Evolutionary conservation across 2,797 vertebrate species (phyloP).

Genomic region (Pitangus sulphuratus): DNA sequence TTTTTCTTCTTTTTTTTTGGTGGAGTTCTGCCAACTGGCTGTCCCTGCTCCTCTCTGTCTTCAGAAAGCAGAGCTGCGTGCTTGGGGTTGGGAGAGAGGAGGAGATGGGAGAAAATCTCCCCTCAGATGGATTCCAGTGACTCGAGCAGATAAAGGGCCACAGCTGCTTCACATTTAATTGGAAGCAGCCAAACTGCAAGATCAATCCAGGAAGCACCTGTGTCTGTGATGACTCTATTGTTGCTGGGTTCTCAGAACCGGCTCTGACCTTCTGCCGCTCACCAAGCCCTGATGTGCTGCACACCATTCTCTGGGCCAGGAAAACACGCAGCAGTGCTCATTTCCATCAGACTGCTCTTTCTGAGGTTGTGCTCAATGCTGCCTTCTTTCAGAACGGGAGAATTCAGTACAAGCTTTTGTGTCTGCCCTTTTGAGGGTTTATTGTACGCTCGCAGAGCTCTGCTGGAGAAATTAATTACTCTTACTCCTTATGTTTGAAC

Average conservation of each 20-base stretch:
- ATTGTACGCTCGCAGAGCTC: neutral
- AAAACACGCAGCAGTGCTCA: neutral
- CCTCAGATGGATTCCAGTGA: constrained; percentile 51
- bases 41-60: constrained; percentile 3
- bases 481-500: neutral
- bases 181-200: constrained; percentile 70
- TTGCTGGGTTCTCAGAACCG: constrained; percentile 46
- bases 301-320: neutral
- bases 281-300: neutral
- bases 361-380: neutral
- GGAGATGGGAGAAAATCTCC: constrained; percentile 16
- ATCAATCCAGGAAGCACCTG: constrained; percentile 78
- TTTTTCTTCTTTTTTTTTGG: neutral
- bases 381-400: neutral
- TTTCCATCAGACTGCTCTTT: neutral
- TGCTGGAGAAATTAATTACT: constrained; percentile 1
- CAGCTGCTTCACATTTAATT: constrained; percentile 80
- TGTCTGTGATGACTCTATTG: constrained; percentile 64
- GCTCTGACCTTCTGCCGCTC: neutral
- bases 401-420: neutral
- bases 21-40: constrained; percentile 42
- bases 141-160: constrained; percentile 58
- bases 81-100: neutral
- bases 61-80: neutral
- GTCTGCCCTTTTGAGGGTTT: neutral